Evolutionary conservation across 2,797 vertebrate species (phyloP).

Genomic region (Aeoliscus strigatus): DNA sequence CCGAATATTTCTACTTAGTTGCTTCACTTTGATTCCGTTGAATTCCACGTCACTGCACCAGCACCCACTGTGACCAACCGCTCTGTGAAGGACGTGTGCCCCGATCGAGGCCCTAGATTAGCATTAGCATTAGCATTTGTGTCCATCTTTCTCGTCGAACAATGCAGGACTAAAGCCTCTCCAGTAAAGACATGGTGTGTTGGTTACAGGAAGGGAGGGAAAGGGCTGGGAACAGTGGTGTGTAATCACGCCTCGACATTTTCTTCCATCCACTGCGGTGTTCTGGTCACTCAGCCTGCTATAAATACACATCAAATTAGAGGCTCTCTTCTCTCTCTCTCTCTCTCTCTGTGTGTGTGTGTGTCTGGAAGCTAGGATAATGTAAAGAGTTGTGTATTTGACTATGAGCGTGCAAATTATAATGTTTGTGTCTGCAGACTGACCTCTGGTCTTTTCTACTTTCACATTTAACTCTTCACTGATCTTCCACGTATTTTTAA

Average conservation of each 20-base stretch:
- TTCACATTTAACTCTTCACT: not conserved
- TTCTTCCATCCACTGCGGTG: constrained; percentile 49
- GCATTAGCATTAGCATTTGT: too few species aligned
- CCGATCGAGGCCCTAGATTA: too few species aligned
- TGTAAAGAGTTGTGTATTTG: too few species aligned
- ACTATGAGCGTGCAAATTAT: constrained; percentile 3
- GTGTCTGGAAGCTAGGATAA: constrained; percentile 9
- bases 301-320: constrained; percentile 65
- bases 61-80: too few species aligned
- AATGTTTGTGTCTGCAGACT: not conserved
- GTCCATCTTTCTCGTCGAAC: too few species aligned
- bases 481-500: not conserved
- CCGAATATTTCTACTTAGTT: too few species aligned
- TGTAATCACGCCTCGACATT: constrained; percentile 59
- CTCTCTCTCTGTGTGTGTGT: too few species aligned
- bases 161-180: constrained; percentile 32
- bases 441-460: constrained; percentile 6
- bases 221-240: constrained; percentile 37
- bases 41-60: too few species aligned
- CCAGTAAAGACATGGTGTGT: constrained; percentile 1
- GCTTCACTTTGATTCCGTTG: too few species aligned
- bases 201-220: constrained; percentile 35
- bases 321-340: constrained; percentile 41
- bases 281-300: constrained; percentile 51
- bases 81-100: too few species aligned